Evolutionary conservation across 2,797 vertebrate genomes (phyloP).

Genomic region (Crypturellus tataupa): DNA sequence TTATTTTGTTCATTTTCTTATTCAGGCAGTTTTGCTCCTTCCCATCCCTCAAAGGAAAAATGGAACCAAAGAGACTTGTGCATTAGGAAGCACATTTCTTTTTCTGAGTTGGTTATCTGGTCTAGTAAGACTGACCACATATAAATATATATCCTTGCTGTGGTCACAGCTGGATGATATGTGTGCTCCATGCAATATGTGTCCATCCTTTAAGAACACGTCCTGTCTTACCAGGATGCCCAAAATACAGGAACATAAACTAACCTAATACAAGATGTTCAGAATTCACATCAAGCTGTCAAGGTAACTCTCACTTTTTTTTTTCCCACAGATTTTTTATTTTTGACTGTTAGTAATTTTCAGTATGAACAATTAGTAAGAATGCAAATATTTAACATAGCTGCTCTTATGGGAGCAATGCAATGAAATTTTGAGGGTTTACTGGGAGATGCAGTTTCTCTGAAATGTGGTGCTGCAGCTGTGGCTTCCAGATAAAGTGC

Average conservation of each 20-base stretch:
- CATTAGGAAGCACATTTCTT: background rate
- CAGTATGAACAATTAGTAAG: background rate
- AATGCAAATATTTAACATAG: background rate
- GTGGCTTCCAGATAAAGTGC: conserved; percentile 25
- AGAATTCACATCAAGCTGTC: background rate
- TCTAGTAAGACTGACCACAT: background rate
- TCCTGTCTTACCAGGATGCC: background rate
- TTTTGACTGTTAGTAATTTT: background rate
- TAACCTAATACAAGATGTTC: background rate
- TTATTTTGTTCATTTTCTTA: background rate
- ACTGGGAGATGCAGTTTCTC: background rate
- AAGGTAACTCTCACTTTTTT: background rate
- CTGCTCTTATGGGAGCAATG: background rate
- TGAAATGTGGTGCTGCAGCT: conserved; percentile 10
- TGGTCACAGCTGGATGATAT: background rate
- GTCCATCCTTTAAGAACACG: background rate
- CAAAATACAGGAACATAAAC: background rate
- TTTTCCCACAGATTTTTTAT: background rate
- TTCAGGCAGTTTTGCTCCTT: background rate
- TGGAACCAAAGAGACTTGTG: background rate
- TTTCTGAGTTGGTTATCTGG: background rate
- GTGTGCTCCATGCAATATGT: background rate
- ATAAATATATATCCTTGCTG: background rate
- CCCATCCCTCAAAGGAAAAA: background rate
- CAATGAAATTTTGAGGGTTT: conserved; percentile 2